phyloP scores from a whole-genome alignment of 1,140 invertebrate species.

The Hylaeus volcanicus region DNA sequence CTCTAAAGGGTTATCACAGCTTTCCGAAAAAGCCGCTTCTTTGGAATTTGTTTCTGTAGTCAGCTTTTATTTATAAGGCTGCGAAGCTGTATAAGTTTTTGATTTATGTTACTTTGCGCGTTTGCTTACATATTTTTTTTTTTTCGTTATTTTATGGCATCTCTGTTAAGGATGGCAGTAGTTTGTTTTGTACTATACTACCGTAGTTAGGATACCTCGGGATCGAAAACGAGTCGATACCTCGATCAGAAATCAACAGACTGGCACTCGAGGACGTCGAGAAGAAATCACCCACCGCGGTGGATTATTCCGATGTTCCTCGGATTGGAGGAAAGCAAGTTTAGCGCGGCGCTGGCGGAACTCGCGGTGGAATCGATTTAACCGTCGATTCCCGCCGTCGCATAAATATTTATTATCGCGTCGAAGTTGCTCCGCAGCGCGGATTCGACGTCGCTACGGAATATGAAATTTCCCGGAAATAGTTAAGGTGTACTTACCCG shows the following conservation, averaged over 20 bases:
- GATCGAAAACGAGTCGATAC: too few relatives aligned
- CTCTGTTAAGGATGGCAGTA: too few relatives aligned
- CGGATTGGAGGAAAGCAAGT: neutral
- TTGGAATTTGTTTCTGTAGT: too few relatives aligned
- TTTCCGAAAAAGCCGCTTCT: too few relatives aligned
- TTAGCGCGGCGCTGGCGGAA: neutral
- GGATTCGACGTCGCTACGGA: neutral
- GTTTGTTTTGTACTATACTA: too few relatives aligned
- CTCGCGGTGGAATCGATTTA: neutral
- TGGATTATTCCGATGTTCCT: neutral
- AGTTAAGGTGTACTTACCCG: slow-evolving; percentile 21
- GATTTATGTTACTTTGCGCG: too few relatives aligned
- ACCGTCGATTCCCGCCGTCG: neutral
- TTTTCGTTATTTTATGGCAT: too few relatives aligned
- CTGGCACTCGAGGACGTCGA: neutral
- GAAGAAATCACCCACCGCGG: neutral
- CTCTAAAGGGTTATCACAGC: too few relatives aligned
- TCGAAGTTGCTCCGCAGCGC: neutral
- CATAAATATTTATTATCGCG: slow-evolving; percentile 12
- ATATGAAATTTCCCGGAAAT: slow-evolving; percentile 39
- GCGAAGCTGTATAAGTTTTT: too few relatives aligned
- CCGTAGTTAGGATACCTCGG: too few relatives aligned
- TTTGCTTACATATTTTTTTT: too few relatives aligned
- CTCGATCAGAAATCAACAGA: neutral
- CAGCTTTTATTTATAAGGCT: too few relatives aligned